These are phyloP conservation scores for Suricata suricatta DNA, from an alignment of 2,113 vertebrate species.

Conservation along the genomic window DNA sequence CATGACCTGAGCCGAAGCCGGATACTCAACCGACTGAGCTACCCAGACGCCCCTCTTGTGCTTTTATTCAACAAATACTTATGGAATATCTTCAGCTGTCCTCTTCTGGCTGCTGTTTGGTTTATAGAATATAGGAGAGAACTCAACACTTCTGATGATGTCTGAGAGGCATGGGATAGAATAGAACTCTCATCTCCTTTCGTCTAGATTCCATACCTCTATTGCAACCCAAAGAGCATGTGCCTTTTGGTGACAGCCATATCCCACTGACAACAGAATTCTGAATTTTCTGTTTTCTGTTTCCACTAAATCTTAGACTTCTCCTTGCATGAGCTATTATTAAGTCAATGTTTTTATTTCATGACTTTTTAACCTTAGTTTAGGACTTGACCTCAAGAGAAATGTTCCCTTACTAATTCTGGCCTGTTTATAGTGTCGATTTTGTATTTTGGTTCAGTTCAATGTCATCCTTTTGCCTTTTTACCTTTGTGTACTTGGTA, in stretches of 20 bases:
- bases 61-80: not conserved
- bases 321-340: not conserved
- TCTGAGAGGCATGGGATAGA: not conserved
- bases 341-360: not conserved
- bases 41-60: not conserved
- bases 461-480: not conserved
- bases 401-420: constrained; percentile 9
- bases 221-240: not conserved
- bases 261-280: not conserved
- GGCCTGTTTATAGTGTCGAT: not conserved
- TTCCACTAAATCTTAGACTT: constrained; percentile 8
- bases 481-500: not conserved
- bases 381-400: not conserved
- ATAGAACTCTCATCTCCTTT: not conserved
- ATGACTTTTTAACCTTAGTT: not conserved
- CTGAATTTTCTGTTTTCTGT: not conserved
- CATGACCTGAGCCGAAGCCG: no score
- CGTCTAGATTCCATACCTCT: not conserved
- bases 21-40: no score
- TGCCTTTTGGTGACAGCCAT: not conserved
- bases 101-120: not conserved
- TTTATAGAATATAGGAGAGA: not conserved
- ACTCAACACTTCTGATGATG: not conserved
- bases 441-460: not conserved
- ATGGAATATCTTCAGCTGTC: not conserved